Base-by-base conservation (phyloP, 2,888 invertebrate genomes). In the Masnerella sp. region DNA sequence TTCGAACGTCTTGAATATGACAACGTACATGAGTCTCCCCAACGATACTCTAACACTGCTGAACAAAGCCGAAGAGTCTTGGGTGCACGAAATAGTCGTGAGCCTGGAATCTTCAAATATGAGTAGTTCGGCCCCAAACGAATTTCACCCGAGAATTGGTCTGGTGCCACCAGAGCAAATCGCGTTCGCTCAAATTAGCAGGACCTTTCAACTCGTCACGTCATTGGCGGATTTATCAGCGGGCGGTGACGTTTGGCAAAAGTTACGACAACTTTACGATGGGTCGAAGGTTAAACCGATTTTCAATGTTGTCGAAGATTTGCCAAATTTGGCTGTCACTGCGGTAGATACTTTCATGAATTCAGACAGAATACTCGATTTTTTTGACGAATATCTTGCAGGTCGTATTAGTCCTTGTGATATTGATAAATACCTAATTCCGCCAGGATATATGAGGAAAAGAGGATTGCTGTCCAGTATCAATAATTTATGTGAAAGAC, bases 211-310 rank as follows among this genome's bases (percentile, higher is more conserved):
- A 15, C 47, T 82, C 2, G 25, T 77, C 7, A 73, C 79, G 17
- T 72, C 77, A 0, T 18, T 81, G 32, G 2, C 74, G 3, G 80
- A 85, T 28, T 14, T 85, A 2, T 40, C 77, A 0, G 77, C 77
- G 1, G 86, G 85, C 7, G 85, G 84, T 1, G 86, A 86, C 20
- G 59, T 80, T 22, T 86, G 85, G 85, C 80, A 81, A 20, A 85
- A 83, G 38, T 56, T 84, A 15, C 76, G 82, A 2, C 54, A 52
- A 5, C 74, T 75, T 7, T 81, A 83, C 58, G 83, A 85, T 17
- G 74, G 56, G n/a, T 81, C 85, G 2, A 79, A 75, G 34, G 54
- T 83, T 17, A 80, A 80, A 49, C 74, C 82, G 0, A 5, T 83
- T 3, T 73, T 85, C 11, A 80, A 78, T 9, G 69, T 86, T 9